phyloP scores from a whole-genome alignment of 1,140 invertebrate species.

The Cydia splendana region DNA sequence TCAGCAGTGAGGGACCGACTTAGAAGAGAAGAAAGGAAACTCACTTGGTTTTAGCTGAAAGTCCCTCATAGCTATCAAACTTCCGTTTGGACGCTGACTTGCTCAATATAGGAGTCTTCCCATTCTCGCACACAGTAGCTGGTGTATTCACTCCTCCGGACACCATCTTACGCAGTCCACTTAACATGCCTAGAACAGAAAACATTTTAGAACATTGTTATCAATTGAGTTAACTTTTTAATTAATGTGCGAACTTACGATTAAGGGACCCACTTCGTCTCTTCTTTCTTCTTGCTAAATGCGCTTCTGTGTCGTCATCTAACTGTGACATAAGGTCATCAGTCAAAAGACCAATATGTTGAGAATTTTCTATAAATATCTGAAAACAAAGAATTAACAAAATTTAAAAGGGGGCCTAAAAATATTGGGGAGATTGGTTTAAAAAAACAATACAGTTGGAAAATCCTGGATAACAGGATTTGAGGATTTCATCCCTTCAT shows the following conservation, averaged over 20 bases:
- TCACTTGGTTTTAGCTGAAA: constrained; percentile 83
- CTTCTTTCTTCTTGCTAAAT: constrained; percentile 84
- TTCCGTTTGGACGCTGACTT: constrained; percentile 74
- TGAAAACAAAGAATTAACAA: constrained; percentile 77
- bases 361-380: constrained; percentile 88
- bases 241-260: constrained; percentile 79
- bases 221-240: constrained; percentile 41
- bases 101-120: constrained; percentile 67
- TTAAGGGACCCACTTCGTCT: constrained; percentile 90
- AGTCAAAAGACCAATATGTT: constrained; percentile 86
- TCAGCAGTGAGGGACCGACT: too few relatives aligned
- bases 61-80: constrained; percentile 75
- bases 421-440: too few relatives aligned
- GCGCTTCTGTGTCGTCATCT: constrained; percentile 78
- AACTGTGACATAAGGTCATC: constrained; percentile 79
- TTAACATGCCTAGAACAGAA: constrained; percentile 84
- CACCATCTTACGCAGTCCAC: constrained; percentile 88
- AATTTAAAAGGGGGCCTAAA: background rate
- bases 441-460: too few relatives aligned
- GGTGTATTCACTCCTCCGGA: constrained; percentile 77
- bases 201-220: constrained; percentile 38
- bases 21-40: constrained; percentile 27
- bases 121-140: constrained; percentile 71
- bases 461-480: too few relatives aligned
- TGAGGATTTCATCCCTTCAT: too few relatives aligned